A percentile compares a stretch with the other conserved stretches of the same genome.
Evolutionary conservation across 2,113 vertebrate species (phyloP).

Genomic region (Macrotus californicus): DNA sequence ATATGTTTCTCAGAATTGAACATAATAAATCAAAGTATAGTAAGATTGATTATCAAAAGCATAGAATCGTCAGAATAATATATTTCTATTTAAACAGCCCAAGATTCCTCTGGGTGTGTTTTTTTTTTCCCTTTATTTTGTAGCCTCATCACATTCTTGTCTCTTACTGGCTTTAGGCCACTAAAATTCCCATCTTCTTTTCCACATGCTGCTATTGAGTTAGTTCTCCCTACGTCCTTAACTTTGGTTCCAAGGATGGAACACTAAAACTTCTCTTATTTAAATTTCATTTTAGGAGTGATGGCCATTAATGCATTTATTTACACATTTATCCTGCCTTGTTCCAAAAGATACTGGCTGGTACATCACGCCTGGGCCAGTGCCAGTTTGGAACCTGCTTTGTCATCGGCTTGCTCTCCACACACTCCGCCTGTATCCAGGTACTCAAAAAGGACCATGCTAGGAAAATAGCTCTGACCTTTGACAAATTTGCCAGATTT

Average conservation of each 20-base stretch:
- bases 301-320: not conserved
- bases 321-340: constrained; percentile 17
- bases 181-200: constrained; percentile 7
- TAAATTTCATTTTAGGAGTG: constrained; percentile 45
- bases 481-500: constrained; percentile 23
- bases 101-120: not conserved
- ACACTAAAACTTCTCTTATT: not conserved
- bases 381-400: not conserved
- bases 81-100: constrained; percentile 52
- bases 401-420: constrained; percentile 9
- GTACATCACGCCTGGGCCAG: not conserved
- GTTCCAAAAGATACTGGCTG: constrained; percentile 29
- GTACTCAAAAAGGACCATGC: constrained; percentile 22
- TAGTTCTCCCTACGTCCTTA: not conserved
- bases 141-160: not conserved
- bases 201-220: constrained; percentile 11
- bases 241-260: constrained; percentile 24
- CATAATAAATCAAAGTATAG: constrained; percentile 59
- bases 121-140: not conserved
- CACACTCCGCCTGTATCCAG: not conserved
- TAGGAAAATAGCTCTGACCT: constrained; percentile 10
- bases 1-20: constrained; percentile 61
- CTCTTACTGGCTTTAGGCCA: constrained; percentile 27
- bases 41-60: constrained; percentile 52
- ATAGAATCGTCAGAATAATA: constrained; percentile 30